Evolutionary conservation across 2,888 invertebrate genomes (phyloP).

Genomic region (Dasypolia templi): DNA sequence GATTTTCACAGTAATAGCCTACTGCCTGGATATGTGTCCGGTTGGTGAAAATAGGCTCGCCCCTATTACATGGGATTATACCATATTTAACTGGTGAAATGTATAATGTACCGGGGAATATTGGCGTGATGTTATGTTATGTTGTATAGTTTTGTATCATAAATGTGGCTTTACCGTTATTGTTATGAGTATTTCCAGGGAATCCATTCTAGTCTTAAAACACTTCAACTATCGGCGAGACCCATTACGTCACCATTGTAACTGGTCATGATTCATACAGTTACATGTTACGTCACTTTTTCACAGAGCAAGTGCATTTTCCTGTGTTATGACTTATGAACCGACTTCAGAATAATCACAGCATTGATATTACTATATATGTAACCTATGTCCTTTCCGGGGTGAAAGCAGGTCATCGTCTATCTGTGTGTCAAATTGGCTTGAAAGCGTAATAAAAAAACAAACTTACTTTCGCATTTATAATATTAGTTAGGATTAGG

Average conservation of each 20-base stretch:
- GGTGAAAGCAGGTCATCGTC: too few species aligned
- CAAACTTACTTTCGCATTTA: too few species aligned
- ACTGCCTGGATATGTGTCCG: too few species aligned
- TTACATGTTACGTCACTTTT: constrained; percentile 48
- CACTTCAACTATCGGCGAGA: constrained; percentile 17
- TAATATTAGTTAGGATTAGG: too few species aligned
- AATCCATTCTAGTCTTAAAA: constrained; percentile 26
- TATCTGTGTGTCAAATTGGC: too few species aligned
- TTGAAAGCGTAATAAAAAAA: too few species aligned
- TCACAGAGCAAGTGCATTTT: constrained; percentile 11
- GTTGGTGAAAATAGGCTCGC: not conserved
- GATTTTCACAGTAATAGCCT: not conserved
- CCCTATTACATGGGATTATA: not conserved
- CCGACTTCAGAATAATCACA: not conserved
- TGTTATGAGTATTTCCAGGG: constrained; percentile 12
- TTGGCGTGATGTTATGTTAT: not conserved
- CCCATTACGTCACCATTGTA: constrained; percentile 39
- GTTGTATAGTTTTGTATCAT: too few species aligned
- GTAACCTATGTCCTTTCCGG: too few species aligned
- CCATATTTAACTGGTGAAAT: not conserved
- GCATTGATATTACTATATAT: too few species aligned
- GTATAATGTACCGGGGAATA: not conserved
- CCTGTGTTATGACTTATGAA: not conserved
- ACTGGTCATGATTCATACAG: constrained; percentile 51
- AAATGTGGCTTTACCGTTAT: not conserved